A percentile compares a stretch with the other conserved stretches of the same genome.
phyloP scores from a whole-genome alignment of 2,888 invertebrate genomes.

The Brachyptera putata region DNA sequence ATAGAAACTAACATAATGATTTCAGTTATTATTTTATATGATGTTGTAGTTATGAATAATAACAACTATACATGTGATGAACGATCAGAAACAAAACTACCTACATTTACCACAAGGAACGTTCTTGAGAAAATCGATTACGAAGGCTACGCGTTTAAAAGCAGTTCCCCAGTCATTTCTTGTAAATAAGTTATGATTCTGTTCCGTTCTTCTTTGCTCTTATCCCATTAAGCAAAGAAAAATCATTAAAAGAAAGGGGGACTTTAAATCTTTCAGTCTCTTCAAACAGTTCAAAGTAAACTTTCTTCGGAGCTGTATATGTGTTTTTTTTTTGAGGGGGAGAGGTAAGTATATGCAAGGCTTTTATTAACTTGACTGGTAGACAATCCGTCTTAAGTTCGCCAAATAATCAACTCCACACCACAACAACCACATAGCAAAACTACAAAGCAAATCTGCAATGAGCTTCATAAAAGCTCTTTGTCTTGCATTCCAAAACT shows the following conservation, averaged over 20 bases:
- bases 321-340: not conserved
- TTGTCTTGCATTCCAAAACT: not conserved
- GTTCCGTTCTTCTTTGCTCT: not conserved
- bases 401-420: conserved; percentile 5
- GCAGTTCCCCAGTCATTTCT: conserved; percentile 19
- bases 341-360: not conserved
- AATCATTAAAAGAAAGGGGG: conserved; percentile 23
- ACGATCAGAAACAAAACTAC: not conserved
- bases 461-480: not conserved
- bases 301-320: conserved; percentile 4
- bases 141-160: conserved; percentile 10
- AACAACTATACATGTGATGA: too few relatives aligned
- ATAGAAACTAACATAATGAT: too few relatives aligned
- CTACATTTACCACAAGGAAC: not conserved
- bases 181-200: conserved; percentile 26
- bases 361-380: conserved; percentile 7
- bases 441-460: not conserved
- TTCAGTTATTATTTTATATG: too few relatives aligned
- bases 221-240: conserved; percentile 19
- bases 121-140: conserved; percentile 4
- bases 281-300: conserved; percentile 17
- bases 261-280: conserved; percentile 25
- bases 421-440: not conserved
- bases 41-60: too few relatives aligned
- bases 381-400: conserved; percentile 8